phyloP scores from a whole-genome alignment of 2,113 vertebrate genomes.

The Percina caprodes region DNA sequence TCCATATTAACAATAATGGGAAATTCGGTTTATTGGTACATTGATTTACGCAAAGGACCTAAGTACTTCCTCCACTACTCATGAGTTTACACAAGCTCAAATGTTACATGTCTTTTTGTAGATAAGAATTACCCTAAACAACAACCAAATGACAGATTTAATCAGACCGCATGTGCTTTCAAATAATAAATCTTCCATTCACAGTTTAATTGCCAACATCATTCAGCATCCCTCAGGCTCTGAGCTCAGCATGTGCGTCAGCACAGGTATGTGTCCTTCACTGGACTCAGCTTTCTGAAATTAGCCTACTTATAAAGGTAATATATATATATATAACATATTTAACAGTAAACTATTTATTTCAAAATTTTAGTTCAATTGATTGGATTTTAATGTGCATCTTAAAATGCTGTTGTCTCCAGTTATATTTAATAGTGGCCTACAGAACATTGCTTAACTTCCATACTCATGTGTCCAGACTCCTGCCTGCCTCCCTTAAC shows the following conservation, averaged over 20 bases:
- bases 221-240: slow-evolving; percentile 37
- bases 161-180: neutral
- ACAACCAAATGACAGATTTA: neutral
- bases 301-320: neutral
- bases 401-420: neutral
- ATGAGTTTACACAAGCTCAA: neutral
- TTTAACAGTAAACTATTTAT: neutral
- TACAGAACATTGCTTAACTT: too few species aligned
- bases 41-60: neutral
- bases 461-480: too few species aligned
- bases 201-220: slow-evolving; percentile 1
- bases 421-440: neutral
- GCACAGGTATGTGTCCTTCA: slow-evolving; percentile 21
- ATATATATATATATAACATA: too few species aligned
- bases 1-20: too few species aligned
- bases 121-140: neutral
- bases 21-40: neutral
- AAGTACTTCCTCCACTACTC: neutral
- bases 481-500: too few species aligned
- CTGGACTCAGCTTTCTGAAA: slow-evolving; percentile 3
- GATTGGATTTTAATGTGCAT: neutral
- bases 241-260: slow-evolving; percentile 19
- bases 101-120: neutral
- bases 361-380: neutral
- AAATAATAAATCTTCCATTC: slow-evolving; percentile 9